Percentiles rank a stretch among this genome's conserved stretches.
phyloP scores from a whole-genome alignment of 2,888 invertebrate species.

The Torymus aiolomorphi region DNA sequence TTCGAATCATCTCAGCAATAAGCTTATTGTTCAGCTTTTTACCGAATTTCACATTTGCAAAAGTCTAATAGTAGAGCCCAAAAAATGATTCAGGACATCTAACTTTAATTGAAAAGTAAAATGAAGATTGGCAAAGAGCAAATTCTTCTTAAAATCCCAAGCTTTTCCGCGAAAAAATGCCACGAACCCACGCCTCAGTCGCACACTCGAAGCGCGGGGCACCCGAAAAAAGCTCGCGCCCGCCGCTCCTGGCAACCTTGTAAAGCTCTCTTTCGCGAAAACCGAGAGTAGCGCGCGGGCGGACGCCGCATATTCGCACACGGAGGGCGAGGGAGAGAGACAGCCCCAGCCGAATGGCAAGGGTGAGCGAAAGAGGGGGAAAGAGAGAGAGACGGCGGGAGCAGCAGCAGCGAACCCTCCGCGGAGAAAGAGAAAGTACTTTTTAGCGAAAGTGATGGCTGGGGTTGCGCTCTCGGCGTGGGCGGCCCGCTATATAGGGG shows the following conservation, averaged over 20 bases:
- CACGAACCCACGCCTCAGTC: too few relatives aligned
- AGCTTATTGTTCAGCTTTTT: too few relatives aligned
- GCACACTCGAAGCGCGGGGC: background rate
- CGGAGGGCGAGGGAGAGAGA: background rate
- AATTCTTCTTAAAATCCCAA: too few relatives aligned
- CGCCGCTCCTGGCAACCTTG: constrained; percentile 52
- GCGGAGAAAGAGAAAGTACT: constrained; percentile 64
- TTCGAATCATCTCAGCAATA: too few relatives aligned
- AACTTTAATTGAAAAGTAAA: too few relatives aligned
- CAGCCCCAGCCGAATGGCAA: too few relatives aligned
- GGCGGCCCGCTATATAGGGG: constrained; percentile 55
- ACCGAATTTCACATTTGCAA: too few relatives aligned
- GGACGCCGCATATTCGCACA: constrained; percentile 1
- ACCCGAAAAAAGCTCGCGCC: constrained; percentile 37
- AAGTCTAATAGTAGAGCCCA: too few relatives aligned
- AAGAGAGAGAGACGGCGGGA: constrained; percentile 13
- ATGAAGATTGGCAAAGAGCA: too few relatives aligned
- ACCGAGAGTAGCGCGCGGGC: background rate
- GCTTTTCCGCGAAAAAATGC: too few relatives aligned
- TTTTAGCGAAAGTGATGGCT: constrained; percentile 70
- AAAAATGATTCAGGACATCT: too few relatives aligned
- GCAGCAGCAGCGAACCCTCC: constrained; percentile 53
- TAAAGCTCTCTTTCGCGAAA: constrained; percentile 36
- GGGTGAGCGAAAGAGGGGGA: constrained; percentile 24
- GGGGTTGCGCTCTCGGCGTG: constrained; percentile 57